Evolutionary conservation across 2,797 vertebrate species (phyloP), one percentile per base, ranked within the genome.

Genomic region (Anomalospiza imberbis): DNA sequence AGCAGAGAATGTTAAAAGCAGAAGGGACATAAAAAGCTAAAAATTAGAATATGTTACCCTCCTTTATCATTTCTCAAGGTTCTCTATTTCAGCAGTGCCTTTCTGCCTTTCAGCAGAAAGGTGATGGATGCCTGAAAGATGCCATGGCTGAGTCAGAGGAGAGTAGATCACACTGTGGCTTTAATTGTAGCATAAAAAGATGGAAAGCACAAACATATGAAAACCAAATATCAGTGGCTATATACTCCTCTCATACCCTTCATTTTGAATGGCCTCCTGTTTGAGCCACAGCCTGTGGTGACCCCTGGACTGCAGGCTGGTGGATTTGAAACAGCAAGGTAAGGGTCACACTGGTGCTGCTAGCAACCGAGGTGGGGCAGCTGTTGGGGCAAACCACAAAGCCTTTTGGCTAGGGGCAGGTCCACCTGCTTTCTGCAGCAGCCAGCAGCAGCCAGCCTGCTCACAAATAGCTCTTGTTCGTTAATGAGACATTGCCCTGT

Each of bases 401-500:
- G 3, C 48, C 45, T 4, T 42, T 9, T 44, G 51, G 58, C 18
- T 10, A 51, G 36, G 54, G 45, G 32, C 40, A 51, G 81, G 17
- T 36, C 72, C 44, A 58, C 40, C n/a, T 57, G 53, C 61, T 54
- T 38, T 45, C 21, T 72, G 42, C 65, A 75, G 51, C 44, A 47
- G 77, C 58, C 81, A 58, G 34, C 32, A n/a, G 28, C 14, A 7
- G 28, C 36, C 45, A 55, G 9, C 51, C 54, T 29, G 20, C 42
- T 75, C 47, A 68, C 58, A 80, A 63, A 31, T 11, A 76, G 44
- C 44, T 71, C 63, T 8, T 19, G 40, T 6, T 71, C 25, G 32
- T 50, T 26, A n/a, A 20, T 32, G 12, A 0, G 2, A 36, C 12
- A 2, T 47, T 57, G 5, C 24, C 1, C 1, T 8, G 14, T 8